Percentiles rank a stretch among this genome's conserved stretches.
Evolutionary conservation across 1,140 invertebrate species (phyloP).

Genomic region (Penaeus japonicus): DNA sequence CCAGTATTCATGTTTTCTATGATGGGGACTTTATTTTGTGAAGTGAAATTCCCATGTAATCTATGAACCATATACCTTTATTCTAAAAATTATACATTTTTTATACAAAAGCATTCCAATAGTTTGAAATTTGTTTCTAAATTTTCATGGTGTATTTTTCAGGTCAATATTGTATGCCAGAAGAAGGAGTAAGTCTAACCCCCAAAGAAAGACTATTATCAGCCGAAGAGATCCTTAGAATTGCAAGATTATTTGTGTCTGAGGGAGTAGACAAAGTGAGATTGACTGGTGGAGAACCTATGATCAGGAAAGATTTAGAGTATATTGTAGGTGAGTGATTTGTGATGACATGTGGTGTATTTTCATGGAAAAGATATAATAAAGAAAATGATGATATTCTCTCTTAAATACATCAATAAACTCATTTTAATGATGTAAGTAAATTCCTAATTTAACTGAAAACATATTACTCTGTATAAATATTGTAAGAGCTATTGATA

Average conservation of each 20-base stretch:
- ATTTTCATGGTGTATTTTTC: neutral
- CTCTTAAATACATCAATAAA: too few relatives aligned
- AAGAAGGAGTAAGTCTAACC: conserved; percentile 87
- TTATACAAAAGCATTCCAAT: neutral
- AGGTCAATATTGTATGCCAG: conserved; percentile 97
- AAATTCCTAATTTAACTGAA: too few relatives aligned
- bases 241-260: conserved; percentile 85
- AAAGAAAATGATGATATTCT: neutral
- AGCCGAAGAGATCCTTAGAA: conserved; percentile 81
- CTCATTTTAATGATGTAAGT: too few relatives aligned
- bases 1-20: too few relatives aligned
- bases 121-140: neutral
- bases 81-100: neutral
- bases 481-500: too few relatives aligned
- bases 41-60: too few relatives aligned
- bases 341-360: conserved; percentile 14
- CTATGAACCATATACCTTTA: too few relatives aligned
- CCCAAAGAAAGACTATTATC: conserved; percentile 78
- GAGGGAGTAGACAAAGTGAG: conserved; percentile 92
- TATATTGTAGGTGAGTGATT: conserved; percentile 77
- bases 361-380: neutral
- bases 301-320: conserved; percentile 85
- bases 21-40: too few relatives aligned
- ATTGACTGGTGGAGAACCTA: conserved; percentile 96
- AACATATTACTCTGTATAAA: too few relatives aligned